phyloP scores from a whole-genome alignment of 2,113 vertebrate species.

The Platycercus adscitus region DNA sequence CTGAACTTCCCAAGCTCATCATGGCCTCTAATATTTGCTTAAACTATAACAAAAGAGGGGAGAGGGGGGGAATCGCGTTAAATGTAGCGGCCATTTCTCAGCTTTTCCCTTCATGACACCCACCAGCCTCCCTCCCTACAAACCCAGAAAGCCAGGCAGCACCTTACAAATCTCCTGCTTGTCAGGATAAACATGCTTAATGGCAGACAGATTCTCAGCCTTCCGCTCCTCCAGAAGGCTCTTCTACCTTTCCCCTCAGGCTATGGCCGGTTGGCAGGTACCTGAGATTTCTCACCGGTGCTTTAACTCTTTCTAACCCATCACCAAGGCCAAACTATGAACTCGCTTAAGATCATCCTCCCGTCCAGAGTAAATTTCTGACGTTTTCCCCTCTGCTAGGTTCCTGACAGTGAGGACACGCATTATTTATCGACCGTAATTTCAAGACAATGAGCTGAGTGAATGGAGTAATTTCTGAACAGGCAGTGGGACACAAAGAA shows the following conservation, averaged over 20 bases:
- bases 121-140: neutral
- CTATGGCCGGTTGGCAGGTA: neutral
- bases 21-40: conserved; percentile 11
- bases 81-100: conserved; percentile 37
- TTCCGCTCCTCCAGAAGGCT: neutral
- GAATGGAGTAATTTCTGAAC: neutral
- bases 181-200: conserved; percentile 25
- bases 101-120: neutral
- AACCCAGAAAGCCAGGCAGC: neutral
- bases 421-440: neutral
- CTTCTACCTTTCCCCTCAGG: neutral
- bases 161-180: neutral
- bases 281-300: neutral
- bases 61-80: neutral
- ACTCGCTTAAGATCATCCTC: rapidly evolving
- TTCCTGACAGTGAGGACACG: neutral
- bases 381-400: neutral
- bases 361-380: neutral
- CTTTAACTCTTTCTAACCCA: neutral
- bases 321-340: rapidly evolving
- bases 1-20: conserved; percentile 10
- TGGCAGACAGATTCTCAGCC: neutral
- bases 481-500: neutral
- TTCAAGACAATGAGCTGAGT: neutral
- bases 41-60: neutral